Evolutionary conservation across 35 echinoderm and acorn worm species (phyloP).

Genomic region (Holothuria glaberrima): DNA sequence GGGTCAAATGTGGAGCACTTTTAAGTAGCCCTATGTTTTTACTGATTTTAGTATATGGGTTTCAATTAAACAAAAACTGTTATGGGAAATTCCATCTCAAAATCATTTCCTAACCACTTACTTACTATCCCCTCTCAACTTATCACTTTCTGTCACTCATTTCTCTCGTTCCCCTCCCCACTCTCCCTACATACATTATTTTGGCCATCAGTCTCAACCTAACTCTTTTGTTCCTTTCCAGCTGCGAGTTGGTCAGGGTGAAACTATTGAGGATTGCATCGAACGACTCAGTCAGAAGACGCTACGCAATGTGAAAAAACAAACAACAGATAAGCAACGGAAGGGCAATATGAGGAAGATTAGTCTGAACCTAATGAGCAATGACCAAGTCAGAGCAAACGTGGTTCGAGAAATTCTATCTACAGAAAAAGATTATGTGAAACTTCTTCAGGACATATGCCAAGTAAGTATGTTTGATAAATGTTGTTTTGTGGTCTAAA

Average conservation of each 20-base stretch:
- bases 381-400: slow-evolving; percentile 93
- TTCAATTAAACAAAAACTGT: too few species aligned
- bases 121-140: too few species aligned
- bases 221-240: slow-evolving; percentile 44
- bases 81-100: too few species aligned
- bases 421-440: slow-evolving; percentile 93
- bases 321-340: neutral
- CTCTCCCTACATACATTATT: neutral
- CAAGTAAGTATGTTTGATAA: slow-evolving; percentile 62
- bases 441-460: slow-evolving; percentile 79
- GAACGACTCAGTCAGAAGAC: slow-evolving; percentile 65
- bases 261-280: slow-evolving; percentile 95
- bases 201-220: neutral
- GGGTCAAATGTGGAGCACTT: too few species aligned
- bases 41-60: too few species aligned
- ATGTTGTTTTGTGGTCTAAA: neutral
- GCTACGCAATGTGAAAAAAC: slow-evolving; percentile 11
- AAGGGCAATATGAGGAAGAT: slow-evolving; percentile 62
- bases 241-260: slow-evolving; percentile 89
- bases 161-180: too few species aligned
- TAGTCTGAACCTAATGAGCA: slow-evolving; percentile 94
- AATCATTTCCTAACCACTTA: too few species aligned
- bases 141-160: too few species aligned
- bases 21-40: too few species aligned
- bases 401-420: slow-evolving; percentile 92